These are phyloP conservation scores for Griposia aprilina DNA, from an alignment of 2,888 invertebrate genomes.

Conservation along the genomic window DNA sequence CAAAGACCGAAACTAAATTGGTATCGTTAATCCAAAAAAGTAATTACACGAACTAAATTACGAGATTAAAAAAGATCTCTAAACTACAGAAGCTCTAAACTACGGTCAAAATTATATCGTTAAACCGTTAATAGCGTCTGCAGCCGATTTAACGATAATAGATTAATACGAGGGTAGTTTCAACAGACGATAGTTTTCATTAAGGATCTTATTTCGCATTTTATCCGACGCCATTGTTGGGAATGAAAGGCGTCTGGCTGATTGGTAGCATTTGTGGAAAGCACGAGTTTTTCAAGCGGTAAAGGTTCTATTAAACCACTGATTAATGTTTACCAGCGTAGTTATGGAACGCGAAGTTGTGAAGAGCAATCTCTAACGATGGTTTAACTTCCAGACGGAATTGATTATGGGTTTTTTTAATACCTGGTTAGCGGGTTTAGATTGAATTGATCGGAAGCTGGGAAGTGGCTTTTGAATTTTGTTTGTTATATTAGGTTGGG, in stretches of 20 bases:
- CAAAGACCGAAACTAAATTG: constrained; percentile 29
- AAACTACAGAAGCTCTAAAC: constrained; percentile 47
- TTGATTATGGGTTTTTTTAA: constrained; percentile 43
- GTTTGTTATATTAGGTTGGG: too few species aligned
- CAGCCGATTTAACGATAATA: constrained; percentile 78
- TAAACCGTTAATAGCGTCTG: constrained; percentile 76
- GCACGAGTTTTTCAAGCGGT: constrained; percentile 78
- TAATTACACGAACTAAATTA: constrained; percentile 58
- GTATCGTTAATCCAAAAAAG: constrained; percentile 45
- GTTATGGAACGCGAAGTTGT: constrained; percentile 66
- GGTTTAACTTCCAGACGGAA: constrained; percentile 57
- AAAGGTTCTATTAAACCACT: constrained; percentile 75
- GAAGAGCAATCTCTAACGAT: constrained; percentile 60
- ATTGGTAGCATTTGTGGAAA: constrained; percentile 82
- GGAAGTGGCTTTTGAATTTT: constrained; percentile 2
- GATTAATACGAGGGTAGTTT: constrained; percentile 74
- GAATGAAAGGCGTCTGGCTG: constrained; percentile 77
- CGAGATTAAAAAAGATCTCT: constrained; percentile 52
- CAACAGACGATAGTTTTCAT: constrained; percentile 80
- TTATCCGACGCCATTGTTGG: constrained; percentile 75
- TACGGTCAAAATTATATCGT: constrained; percentile 60
- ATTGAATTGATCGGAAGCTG: background rate
- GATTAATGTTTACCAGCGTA: constrained; percentile 79
- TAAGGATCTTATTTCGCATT: constrained; percentile 79
- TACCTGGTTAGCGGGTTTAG: constrained; percentile 36